Evolutionary conservation across 2,888 invertebrate species (phyloP), one percentile per base, ranked within the genome.

Genomic region (Papilio protenor): DNA sequence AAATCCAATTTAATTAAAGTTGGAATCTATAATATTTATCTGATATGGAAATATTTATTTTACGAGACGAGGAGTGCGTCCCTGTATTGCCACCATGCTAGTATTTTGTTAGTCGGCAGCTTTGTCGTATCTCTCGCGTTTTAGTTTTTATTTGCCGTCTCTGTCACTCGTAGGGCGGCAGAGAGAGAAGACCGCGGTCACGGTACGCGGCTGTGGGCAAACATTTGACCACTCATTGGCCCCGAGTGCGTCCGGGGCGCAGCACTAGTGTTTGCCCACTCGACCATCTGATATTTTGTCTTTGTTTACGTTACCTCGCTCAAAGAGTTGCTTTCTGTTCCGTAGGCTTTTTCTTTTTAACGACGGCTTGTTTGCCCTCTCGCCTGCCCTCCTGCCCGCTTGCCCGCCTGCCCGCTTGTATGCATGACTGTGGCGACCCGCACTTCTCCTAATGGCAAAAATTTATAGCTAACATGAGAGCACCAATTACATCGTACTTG

Each of bases 101-200:
- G 94, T 93, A 91, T 93, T 93, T 91, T 92, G 90, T 92, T 90
- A 91, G 93, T 90, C 94, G 94, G 94, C 90, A 86, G 92, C 94
- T 94, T 94, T 94, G 93, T 92, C 85, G 86, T 88, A 81, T 87
- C 84, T 88, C 87, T 82, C 79, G 83, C 84, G 85, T 84, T 86
- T 81, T 84, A 85, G 82, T 83, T 82, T 79, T 73, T 21, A 8
- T 64, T 81, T 12, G 0, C 80, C 80, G 12, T 90, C 92, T 73
- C 88, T 18, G 75, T 91, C 87, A 2, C 77, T 86, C 88, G 3
- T 77, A 18, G 84, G 0, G 18, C 33, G 1, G 47, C 81, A 6
- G 0, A 79, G 87, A 91, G 52, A 74, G 90, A 89, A 83, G 79
- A 80, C 73, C 71, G 69, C 49, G 70, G 90, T 87, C 88, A 88